Evolutionary conservation across 2,888 invertebrate species (phyloP).

Genomic region (Strigamia maritima): DNA sequence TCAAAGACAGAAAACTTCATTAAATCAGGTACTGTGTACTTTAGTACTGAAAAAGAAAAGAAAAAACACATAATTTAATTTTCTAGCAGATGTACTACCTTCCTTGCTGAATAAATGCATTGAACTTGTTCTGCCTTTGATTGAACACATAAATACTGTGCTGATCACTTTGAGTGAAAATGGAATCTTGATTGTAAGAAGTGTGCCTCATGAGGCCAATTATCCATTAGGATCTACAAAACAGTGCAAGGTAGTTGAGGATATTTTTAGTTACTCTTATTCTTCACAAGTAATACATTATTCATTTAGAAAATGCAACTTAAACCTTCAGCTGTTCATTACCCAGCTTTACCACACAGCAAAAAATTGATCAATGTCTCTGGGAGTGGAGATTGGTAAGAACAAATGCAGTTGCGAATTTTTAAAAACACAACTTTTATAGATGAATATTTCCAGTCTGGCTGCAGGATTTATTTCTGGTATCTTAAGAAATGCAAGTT

Average conservation of each 20-base stretch:
- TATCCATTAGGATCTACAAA: constrained; percentile 31
- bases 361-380: constrained; percentile 65
- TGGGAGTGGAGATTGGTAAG: constrained; percentile 74
- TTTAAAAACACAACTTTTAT: too few relatives aligned
- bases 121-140: neutral
- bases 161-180: constrained; percentile 39
- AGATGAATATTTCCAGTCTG: constrained; percentile 31
- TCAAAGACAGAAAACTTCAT: constrained; percentile 52
- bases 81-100: neutral
- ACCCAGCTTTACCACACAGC: constrained; percentile 47
- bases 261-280: neutral
- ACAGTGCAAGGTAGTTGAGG: neutral
- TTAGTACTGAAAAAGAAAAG: neutral
- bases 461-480: constrained; percentile 40
- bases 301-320: neutral
- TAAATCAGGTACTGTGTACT: neutral
- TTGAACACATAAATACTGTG: constrained; percentile 35
- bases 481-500: constrained; percentile 27
- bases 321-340: constrained; percentile 45
- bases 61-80: neutral
- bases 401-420: neutral
- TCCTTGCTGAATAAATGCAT: neutral
- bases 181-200: constrained; percentile 40
- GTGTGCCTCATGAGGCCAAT: constrained; percentile 29
- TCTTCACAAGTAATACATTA: neutral